Percentiles rank a stretch among this genome's conserved stretches.
These are phyloP conservation scores for Mesembrinibis cayennensis DNA, from an alignment of 2,113 vertebrate species.

Conservation along the genomic window DNA sequence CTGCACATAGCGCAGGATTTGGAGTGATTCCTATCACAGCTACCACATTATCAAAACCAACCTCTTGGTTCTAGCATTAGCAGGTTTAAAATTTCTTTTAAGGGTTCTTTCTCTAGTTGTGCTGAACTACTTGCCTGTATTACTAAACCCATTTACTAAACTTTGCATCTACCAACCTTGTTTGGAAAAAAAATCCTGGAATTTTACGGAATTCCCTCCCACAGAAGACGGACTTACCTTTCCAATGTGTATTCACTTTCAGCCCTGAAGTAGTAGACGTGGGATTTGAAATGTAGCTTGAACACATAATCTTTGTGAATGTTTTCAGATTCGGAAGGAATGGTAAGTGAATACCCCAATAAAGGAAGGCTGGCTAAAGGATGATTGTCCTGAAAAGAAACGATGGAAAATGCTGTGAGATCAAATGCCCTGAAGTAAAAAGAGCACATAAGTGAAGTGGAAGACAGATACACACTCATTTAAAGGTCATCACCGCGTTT, in stretches of 20 bases:
- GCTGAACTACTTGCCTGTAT: neutral
- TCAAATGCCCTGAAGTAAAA: neutral
- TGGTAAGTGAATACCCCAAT: conserved; percentile 93
- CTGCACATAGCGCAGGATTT: neutral
- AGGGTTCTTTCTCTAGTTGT: neutral
- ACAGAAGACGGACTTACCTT: conserved; percentile 73
- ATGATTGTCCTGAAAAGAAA: conserved; percentile 87
- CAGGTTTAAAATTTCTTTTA: neutral
- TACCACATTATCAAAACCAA: neutral
- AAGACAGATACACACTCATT: neutral
- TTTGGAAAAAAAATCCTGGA: neutral
- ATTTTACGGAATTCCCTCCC: neutral
- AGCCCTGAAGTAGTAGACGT: conserved; percentile 97
- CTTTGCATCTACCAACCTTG: neutral
- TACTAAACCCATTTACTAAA: neutral
- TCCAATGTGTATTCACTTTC: conserved; percentile 97
- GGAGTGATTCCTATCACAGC: neutral
- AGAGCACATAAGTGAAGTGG: neutral
- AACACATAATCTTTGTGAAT: conserved; percentile 99
- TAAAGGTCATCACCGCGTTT: neutral
- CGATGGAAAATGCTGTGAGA: neutral
- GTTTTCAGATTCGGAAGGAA: conserved; percentile 91
- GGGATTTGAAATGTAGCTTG: conserved; percentile 98
- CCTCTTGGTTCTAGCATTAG: neutral
- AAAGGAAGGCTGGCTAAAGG: conserved; percentile 96